Conservation (phyloP, 2,797 vertebrate genomes). For the Fistularia tabacaria region DNA sequence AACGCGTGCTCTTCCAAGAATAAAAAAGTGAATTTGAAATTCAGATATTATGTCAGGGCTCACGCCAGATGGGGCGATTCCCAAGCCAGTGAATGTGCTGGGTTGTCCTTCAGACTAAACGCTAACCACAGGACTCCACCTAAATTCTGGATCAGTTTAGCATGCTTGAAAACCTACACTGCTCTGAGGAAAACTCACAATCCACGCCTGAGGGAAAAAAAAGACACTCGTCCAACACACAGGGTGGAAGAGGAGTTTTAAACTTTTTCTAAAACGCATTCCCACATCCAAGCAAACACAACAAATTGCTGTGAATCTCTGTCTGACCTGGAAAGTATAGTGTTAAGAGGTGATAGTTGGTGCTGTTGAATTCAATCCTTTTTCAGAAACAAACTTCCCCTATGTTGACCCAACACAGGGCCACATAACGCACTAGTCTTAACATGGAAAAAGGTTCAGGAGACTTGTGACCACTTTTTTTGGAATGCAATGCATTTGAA, state of each 20-base stretch:
- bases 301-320: not conserved
- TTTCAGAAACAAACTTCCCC: too few relatives aligned
- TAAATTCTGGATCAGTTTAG: constrained; percentile 65
- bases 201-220: constrained; percentile 31
- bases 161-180: constrained; percentile 48
- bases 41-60: constrained; percentile 9
- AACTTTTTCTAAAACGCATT: not conserved
- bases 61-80: constrained; percentile 21
- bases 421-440: not conserved
- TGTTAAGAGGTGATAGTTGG: constrained; percentile 2
- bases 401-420: not conserved
- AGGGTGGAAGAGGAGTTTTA: not conserved
- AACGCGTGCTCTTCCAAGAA: not conserved
- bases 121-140: constrained; percentile 68
- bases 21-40: constrained; percentile 9
- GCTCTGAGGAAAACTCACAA: constrained; percentile 33
- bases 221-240: not conserved
- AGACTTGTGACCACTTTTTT: too few relatives aligned
- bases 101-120: constrained; percentile 43
- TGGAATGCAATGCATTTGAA: too few relatives aligned
- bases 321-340: constrained; percentile 1
- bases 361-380: constrained; percentile 3
- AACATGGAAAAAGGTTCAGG: too few relatives aligned
- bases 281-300: too few relatives aligned
- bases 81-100: constrained; percentile 43